phyloP scores from a whole-genome alignment of 2,888 invertebrate genomes.

The Microchrysa polita region DNA sequence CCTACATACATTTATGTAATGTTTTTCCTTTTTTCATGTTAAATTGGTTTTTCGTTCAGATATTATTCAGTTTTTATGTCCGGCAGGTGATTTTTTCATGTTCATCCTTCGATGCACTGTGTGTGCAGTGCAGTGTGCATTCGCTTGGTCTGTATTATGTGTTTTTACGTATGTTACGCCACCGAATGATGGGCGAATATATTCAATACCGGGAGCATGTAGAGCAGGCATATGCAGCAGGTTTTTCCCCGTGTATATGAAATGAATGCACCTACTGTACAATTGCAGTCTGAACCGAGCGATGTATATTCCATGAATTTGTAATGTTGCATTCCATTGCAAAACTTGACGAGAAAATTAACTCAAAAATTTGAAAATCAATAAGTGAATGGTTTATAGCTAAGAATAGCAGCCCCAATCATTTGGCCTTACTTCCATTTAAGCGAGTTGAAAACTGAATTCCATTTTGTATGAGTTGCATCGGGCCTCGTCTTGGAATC shows the following conservation, averaged over 20 bases:
- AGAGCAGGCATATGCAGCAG: slow-evolving; percentile 26
- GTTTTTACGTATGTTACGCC: slow-evolving; percentile 10
- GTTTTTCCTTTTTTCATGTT: slow-evolving; percentile 37
- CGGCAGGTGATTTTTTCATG: slow-evolving; percentile 44
- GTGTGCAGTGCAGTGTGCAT: slow-evolving; percentile 10
- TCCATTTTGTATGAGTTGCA: slow-evolving; percentile 15
- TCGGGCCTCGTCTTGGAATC: slow-evolving; percentile 8
- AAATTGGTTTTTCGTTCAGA: slow-evolving; percentile 28
- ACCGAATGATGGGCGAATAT: not conserved
- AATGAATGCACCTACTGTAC: too few species aligned
- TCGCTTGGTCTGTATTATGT: slow-evolving; percentile 7
- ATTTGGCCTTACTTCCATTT: slow-evolving; percentile 20
- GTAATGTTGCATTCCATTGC: slow-evolving; percentile 31
- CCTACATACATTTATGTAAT: slow-evolving; percentile 33
- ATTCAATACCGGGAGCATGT: slow-evolving; percentile 39
- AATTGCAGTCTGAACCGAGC: too few species aligned
- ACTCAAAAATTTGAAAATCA: slow-evolving; percentile 40
- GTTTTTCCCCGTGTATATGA: too few species aligned
- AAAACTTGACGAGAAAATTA: slow-evolving; percentile 26
- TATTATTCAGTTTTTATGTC: slow-evolving; percentile 43
- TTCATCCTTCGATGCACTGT: slow-evolving; percentile 10
- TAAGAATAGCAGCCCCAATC: slow-evolving; percentile 9
- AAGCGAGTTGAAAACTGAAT: slow-evolving; percentile 17
- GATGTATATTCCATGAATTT: slow-evolving; percentile 9
- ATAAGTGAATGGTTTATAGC: slow-evolving; percentile 33